Evolutionary conservation across 2,888 invertebrate genomes (phyloP).

Genomic region (Diarsia dahlii): DNA sequence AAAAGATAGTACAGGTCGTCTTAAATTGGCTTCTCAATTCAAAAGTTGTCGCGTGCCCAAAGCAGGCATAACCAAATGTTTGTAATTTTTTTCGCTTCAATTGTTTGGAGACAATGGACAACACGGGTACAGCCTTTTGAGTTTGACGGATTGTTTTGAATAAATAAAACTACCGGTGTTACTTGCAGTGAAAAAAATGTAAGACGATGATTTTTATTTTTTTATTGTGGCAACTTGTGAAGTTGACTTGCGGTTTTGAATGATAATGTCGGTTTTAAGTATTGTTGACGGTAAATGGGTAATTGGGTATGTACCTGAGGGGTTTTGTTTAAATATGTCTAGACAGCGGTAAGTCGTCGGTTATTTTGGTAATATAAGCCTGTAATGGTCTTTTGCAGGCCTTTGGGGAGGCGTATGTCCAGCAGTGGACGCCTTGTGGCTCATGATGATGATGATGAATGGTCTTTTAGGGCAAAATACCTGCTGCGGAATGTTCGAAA

Average conservation of each 20-base stretch:
- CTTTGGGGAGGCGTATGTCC: too few relatives aligned
- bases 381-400: too few relatives aligned
- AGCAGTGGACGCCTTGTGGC: too few relatives aligned
- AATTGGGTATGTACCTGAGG: conserved; percentile 11
- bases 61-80: conserved; percentile 59
- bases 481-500: too few relatives aligned
- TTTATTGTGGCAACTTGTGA: conserved; percentile 54
- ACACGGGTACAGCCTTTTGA: conserved; percentile 64
- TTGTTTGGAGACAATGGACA: conserved; percentile 70
- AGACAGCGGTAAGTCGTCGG: conserved; percentile 5
- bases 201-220: conserved; percentile 41
- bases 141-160: conserved; percentile 73
- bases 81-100: conserved; percentile 65
- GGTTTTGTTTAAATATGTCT: neutral
- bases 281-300: conserved; percentile 22
- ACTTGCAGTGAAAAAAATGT: conserved; percentile 50
- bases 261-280: conserved; percentile 39
- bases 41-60: conserved; percentile 71
- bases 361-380: neutral
- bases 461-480: too few relatives aligned
- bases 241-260: conserved; percentile 46
- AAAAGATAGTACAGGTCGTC: conserved; percentile 25
- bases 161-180: conserved; percentile 75
- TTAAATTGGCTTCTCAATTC: conserved; percentile 37
- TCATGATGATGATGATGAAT: too few relatives aligned